A percentile compares a stretch with the other conserved stretches of the same genome.
Evolutionary conservation across 2,113 vertebrate species (phyloP).

Genomic region (Dryoscopus gambensis): DNA sequence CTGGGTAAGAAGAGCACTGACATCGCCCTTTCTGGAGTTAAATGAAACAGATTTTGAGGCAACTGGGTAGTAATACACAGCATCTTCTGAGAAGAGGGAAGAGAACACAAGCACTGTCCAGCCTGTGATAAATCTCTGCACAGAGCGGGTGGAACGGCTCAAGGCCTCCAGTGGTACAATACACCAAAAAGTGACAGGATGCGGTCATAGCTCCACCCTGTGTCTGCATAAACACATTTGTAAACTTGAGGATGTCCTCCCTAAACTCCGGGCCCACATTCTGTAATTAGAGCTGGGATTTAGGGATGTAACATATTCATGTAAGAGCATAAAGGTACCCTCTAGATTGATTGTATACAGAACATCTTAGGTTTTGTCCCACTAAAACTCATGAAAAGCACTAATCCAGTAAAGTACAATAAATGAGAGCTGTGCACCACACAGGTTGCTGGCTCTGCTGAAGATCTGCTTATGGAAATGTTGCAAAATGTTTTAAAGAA

Average conservation of each 20-base stretch:
- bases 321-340: background rate
- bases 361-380: background rate
- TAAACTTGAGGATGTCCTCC: background rate
- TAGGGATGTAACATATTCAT: background rate
- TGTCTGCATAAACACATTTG: constrained; percentile 56
- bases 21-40: background rate
- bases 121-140: background rate
- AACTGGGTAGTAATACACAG: background rate
- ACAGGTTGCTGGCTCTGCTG: background rate
- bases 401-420: background rate
- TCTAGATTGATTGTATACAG: background rate
- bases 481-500: background rate
- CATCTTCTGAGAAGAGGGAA: background rate
- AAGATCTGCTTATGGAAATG: background rate
- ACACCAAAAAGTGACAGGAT: constrained; percentile 18
- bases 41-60: background rate
- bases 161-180: constrained; percentile 22
- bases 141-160: background rate
- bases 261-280: background rate
- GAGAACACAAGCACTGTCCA: background rate
- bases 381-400: background rate
- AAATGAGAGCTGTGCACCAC: background rate
- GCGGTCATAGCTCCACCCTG: constrained; percentile 65
- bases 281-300: background rate
- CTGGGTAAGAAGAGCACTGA: background rate